phyloP scores from a whole-genome alignment of 2,797 vertebrate genomes.

The Myotis myotis region DNA sequence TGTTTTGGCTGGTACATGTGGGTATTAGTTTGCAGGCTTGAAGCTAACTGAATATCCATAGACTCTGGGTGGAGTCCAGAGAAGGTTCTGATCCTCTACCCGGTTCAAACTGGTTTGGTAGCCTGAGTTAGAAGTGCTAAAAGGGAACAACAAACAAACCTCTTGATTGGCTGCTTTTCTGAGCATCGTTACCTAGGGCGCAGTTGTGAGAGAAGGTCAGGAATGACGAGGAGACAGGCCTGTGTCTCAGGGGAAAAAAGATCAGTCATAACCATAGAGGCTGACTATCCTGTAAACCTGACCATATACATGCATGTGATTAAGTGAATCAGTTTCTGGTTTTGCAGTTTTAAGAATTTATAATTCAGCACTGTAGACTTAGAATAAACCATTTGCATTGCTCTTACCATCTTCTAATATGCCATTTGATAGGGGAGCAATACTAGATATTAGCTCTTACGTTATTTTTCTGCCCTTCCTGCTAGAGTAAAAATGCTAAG shows the following conservation, averaged over 20 bases:
- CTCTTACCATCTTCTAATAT: background rate
- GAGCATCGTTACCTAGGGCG: background rate
- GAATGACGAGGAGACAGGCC: background rate
- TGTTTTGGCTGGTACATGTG: slow-evolving; percentile 41
- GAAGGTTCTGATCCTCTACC: slow-evolving; percentile 40
- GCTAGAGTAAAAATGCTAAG: background rate
- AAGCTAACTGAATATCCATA: slow-evolving; percentile 66
- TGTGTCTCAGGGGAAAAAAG: background rate
- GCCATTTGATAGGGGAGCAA: background rate
- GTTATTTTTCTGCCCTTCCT: background rate
- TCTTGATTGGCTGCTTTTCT: slow-evolving; percentile 73
- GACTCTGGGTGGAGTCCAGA: background rate
- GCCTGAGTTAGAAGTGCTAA: background rate
- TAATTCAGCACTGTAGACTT: background rate
- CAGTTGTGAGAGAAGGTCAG: slow-evolving; percentile 42
- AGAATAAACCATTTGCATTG: background rate
- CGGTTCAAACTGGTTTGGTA: slow-evolving; percentile 37
- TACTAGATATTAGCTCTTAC: background rate
- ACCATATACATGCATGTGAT: background rate
- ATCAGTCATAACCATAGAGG: background rate
- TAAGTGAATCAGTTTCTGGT: background rate
- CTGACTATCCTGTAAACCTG: background rate
- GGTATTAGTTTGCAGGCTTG: slow-evolving; percentile 72
- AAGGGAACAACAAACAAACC: background rate
- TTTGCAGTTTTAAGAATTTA: background rate